Evolutionary conservation across 2,888 invertebrate species (phyloP), one percentile per base, ranked within the genome.

Genomic region (Willowsia nigromaculata): DNA sequence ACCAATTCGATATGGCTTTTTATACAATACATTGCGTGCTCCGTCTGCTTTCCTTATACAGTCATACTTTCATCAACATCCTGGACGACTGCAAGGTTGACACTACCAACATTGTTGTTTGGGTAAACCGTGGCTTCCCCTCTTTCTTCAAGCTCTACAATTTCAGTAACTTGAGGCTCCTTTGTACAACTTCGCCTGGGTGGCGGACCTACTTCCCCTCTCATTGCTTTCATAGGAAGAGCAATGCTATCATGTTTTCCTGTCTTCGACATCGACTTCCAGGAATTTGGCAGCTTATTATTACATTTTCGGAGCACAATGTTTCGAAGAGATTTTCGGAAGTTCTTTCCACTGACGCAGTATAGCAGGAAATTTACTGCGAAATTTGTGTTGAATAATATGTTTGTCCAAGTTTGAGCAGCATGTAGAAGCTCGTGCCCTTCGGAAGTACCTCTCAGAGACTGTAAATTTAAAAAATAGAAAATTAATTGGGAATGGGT

Each of bases 331-430:
- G 95, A 95, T 50, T 95, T 95, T 85, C 97, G 94, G 94, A 97
- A 97, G 94, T 97, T 97, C 93, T 96, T 96, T 0, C 97, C 97
- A 93, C 96, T 96, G 74, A 96, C 95, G 94, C 97, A 97, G 94
- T 97, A 97, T 59, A 97, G 95, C 1, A 96, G 95, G 93, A 97
- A 97, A 94, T 97, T 97, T 85, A 97, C 96, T 59, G 97, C 97
- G 93, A 97, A 97, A 94, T 97, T 97, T 6, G 96, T 96, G 93
- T 97, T 95, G 94, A 97, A 97, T 68, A 97, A 95, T 91, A 96
- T 94, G 91, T 96, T 95, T 7, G 92, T 88, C 92, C 92, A 92
- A n/a, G 87, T 87, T 76, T 91, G 91, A 53, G 87, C 90, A 3
- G 90, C 91, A 18, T 81, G 68, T 0, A 91, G 88, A 78, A 86